Evolutionary conservation across 1,140 invertebrate species (phyloP).

Genomic region (Berghia stephanieae): DNA sequence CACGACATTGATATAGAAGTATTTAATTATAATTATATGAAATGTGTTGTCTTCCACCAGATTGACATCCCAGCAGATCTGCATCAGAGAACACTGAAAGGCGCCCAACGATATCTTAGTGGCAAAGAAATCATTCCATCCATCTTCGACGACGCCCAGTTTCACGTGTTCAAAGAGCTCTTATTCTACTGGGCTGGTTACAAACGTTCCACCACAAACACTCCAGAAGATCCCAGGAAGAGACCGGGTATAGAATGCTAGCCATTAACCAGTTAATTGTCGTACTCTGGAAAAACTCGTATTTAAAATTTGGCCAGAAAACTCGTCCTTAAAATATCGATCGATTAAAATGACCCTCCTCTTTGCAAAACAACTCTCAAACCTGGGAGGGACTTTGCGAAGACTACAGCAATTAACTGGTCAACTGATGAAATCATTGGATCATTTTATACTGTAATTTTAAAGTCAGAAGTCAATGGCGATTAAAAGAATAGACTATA

Average conservation of each 20-base stretch:
- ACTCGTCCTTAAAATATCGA: too few species aligned
- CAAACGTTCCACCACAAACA: conserved; percentile 41
- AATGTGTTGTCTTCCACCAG: conserved; percentile 37
- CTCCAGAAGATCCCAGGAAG: conserved; percentile 52
- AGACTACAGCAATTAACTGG: too few species aligned
- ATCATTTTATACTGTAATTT: too few species aligned
- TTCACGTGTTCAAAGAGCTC: conserved; percentile 64
- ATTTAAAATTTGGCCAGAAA: too few species aligned
- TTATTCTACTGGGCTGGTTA: conserved; percentile 67
- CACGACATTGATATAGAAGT: not conserved
- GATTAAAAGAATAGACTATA: too few species aligned
- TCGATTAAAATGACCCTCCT: too few species aligned
- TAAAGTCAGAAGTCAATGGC: too few species aligned
- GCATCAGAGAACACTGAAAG: conserved; percentile 57
- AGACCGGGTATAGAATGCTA: conserved; percentile 48
- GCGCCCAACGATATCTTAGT: conserved; percentile 54
- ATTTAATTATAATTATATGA: not conserved
- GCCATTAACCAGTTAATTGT: not conserved
- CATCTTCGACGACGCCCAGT: conserved; percentile 66
- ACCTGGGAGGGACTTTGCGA: too few species aligned
- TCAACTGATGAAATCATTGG: too few species aligned
- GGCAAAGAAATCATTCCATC: conserved; percentile 59
- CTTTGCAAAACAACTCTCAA: too few species aligned
- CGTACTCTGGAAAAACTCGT: too few species aligned
- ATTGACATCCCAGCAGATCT: conserved; percentile 59